Base-by-base conservation (phyloP, 2,113 vertebrate species). In the Rana temporaria region DNA sequence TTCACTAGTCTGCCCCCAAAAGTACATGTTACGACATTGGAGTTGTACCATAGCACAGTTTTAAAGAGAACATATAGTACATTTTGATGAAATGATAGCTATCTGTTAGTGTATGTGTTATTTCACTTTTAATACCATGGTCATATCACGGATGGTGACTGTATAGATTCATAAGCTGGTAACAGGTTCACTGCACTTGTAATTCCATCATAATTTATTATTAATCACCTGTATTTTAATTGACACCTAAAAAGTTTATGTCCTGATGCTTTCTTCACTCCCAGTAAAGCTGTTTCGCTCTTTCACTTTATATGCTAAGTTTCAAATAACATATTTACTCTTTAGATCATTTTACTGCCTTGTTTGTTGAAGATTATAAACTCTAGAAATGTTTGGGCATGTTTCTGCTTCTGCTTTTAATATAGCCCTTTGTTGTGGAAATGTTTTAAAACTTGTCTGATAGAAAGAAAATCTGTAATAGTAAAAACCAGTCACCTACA, bases 1-100 rank as follows among this genome's bases (percentile, higher is more conserved):
- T 93, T 88, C 84, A 84, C 86, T 55, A 85, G 89, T 85, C 86
- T 90, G 84, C 85, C 87, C 88, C 90, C 12, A 48, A 90, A 86
- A 79, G 90, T 89, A 89, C 12, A 88, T 85, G 86, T 84, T 88
- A 32, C 3, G 12, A 48, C 66, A 15, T 20, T 78, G 60, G 26
- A 52, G 20, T 11, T 4, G 38, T 48, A 26, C 64, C 55, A 69
- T 38, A 38, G 72, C 26, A 30, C 3, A 30, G 26, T 63, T 76
- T 76, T 64, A 26, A 59, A 76, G 22, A 48, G 32, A 42, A 63
- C n/a, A 79, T 59, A 60, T 24, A 26, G 20, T 24, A 32, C 17
- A 57, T 32, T 59, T 57, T 69, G 78, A 42, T n/a, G 24, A 17
- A 18, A 70, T 79, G 48, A 65, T 26, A 66, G 26, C 55, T 70